Conservation (phyloP, 2,797 vertebrate species). For the Cryptoblepharus egeriae region DNA sequence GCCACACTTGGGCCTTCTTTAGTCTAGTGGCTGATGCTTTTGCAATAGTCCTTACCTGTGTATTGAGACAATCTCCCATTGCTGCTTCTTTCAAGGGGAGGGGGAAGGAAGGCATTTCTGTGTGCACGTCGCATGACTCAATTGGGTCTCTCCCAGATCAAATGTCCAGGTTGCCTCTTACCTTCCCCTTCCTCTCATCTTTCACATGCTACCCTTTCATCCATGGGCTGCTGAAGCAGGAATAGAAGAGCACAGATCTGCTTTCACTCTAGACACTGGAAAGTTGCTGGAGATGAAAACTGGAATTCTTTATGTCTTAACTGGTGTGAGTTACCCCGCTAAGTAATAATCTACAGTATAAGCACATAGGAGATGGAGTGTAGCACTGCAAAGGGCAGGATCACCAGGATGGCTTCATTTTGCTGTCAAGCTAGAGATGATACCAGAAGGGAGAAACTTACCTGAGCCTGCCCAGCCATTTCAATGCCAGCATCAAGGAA, state of each 20-base stretch:
- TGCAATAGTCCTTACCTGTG: neutral
- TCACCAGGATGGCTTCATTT: too few relatives aligned
- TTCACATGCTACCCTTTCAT: too few relatives aligned
- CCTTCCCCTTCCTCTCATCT: too few relatives aligned
- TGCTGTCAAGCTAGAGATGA: neutral
- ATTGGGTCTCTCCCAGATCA: neutral
- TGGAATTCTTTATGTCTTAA: neutral
- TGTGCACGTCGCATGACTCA: neutral
- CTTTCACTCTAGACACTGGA: too few relatives aligned
- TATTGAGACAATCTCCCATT: neutral
- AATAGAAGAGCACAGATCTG: too few relatives aligned
- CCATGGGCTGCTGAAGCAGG: too few relatives aligned
- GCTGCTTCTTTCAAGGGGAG: neutral
- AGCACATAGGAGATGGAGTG: neutral
- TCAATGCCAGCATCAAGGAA: conserved; percentile 97
- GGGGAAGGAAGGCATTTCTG: neutral
- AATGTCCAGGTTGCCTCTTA: too few relatives aligned
- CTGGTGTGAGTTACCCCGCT: neutral
- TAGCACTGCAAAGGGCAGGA: neutral
- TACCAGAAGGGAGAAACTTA: conserved; percentile 53
- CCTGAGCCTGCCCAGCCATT: conserved; percentile 98
- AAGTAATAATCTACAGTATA: too few relatives aligned
- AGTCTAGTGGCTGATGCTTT: neutral
- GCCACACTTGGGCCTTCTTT: too few relatives aligned
- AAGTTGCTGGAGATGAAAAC: too few relatives aligned